These are phyloP conservation scores for Pluvianellus socialis DNA, from an alignment of 2,113 vertebrate species.

Conservation along the genomic window DNA sequence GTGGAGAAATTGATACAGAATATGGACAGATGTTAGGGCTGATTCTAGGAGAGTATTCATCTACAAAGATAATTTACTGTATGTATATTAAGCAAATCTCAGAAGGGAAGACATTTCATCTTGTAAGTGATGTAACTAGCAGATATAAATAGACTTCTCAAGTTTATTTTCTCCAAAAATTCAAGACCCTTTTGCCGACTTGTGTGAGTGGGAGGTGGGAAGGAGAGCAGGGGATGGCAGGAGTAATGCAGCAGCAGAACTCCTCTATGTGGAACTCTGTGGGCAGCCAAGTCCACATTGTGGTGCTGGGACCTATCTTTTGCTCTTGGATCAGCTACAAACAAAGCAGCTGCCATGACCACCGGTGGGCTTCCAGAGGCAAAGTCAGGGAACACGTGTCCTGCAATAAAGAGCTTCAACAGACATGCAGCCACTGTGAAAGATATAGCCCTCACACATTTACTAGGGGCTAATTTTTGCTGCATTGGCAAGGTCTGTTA, in stretches of 20 bases:
- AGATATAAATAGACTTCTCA: neutral
- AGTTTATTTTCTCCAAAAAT: neutral
- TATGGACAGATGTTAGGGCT: neutral
- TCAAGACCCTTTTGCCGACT: neutral
- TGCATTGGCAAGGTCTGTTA: neutral
- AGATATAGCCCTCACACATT: neutral
- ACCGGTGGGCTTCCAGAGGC: neutral
- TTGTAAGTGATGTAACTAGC: neutral
- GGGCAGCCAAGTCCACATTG: neutral
- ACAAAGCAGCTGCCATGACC: neutral
- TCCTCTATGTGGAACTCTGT: neutral
- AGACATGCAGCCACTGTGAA: neutral
- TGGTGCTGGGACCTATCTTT: neutral
- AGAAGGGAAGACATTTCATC: neutral
- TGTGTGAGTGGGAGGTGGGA: neutral
- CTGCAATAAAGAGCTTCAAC: neutral
- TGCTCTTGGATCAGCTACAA: neutral
- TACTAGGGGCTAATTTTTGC: neutral
- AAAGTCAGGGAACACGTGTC: neutral
- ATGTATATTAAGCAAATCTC: neutral
- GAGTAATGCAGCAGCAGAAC: neutral
- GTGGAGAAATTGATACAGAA: neutral
- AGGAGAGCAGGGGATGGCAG: neutral
- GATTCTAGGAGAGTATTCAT: neutral
- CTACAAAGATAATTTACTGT: neutral